Evolutionary conservation across 2,797 vertebrate genomes (phyloP).

Genomic region (Acridotheres tristis): DNA sequence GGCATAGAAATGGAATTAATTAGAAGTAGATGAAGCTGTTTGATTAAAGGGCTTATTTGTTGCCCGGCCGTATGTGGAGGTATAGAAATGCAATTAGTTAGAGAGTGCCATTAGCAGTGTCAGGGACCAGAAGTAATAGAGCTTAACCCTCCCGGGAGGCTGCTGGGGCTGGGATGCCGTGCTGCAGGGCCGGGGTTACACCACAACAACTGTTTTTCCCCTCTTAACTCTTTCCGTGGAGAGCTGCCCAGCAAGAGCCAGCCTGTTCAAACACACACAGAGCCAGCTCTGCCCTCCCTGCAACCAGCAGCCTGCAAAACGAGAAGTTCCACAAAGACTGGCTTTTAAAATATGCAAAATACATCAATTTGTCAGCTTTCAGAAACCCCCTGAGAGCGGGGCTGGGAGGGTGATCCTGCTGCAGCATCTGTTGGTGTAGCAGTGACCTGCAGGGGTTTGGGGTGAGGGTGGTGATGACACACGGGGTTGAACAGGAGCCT

Average conservation of each 20-base stretch:
- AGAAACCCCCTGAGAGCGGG: not conserved
- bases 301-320: not conserved
- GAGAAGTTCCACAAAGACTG: not conserved
- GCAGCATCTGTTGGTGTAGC: accelerated
- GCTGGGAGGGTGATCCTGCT: not conserved
- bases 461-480: accelerated
- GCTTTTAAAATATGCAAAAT: not conserved
- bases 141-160: slow-evolving; percentile 29
- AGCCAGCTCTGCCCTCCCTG: not conserved
- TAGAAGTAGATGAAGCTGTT: slow-evolving; percentile 32
- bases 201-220: not conserved
- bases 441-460: not conserved
- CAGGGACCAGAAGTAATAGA: slow-evolving; percentile 54
- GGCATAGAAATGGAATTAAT: slow-evolving; percentile 32
- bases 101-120: slow-evolving; percentile 43
- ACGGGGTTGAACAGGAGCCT: accelerated
- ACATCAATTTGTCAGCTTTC: not conserved
- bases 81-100: slow-evolving; percentile 48
- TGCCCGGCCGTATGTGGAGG: not conserved
- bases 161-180: not conserved
- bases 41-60: slow-evolving; percentile 50
- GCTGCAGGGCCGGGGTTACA: not conserved
- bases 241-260: not conserved
- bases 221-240: not conserved
- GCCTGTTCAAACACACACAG: not conserved